Base-by-base conservation (phyloP, 2,888 invertebrate genomes). In the Argyresthia goedartella region DNA sequence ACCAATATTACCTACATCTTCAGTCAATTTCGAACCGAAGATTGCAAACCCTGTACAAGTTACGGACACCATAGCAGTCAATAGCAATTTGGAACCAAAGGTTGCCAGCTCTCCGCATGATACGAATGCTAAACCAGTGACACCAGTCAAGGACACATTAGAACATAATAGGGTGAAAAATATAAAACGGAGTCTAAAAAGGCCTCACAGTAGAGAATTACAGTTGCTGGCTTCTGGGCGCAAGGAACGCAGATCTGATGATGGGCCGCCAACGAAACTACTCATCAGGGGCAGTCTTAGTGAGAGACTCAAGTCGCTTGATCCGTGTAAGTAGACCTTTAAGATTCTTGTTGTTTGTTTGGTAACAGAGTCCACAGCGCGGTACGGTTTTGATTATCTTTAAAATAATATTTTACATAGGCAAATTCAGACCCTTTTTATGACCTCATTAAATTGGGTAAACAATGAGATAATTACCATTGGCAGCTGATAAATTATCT, bases 131-230 rank as follows among this genome's bases (percentile, higher is more conserved):
- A 50, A n/a, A 33, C 60, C 61, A 3, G 60, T 63, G 0, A 81
- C 81, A 10, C 79, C 79, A 0, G 56, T 58, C 4, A 35, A 64
- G 1, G 66, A 65, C 43, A 25, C 53, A 36, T 56, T 73, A 42
- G 71, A 76, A 52, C 61, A 65, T 1, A 69, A 56, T 48, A 64
- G 66, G 42, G 60, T 79, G 0, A 81, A 58, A 49, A 82, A 84
- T 62, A 69, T 82, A 33, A 84, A 84, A 57, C 73, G 66, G 42
- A 84, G 81, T 62, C 58, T 82, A 0, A 82, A 74, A 53, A 68
- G 81, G 50, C 82, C 81, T 0, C 79, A 78, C 45, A 84, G 84
- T 56, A 64, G 75, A 15, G 84, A 82, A 57, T 54, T 84, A 45
- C 76, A 73, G 54, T 75, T 81, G 1, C 16, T 78, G 11, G 71